Evolutionary conservation across 2,113 vertebrate species (phyloP).

Genomic region (Ursus arctos): DNA sequence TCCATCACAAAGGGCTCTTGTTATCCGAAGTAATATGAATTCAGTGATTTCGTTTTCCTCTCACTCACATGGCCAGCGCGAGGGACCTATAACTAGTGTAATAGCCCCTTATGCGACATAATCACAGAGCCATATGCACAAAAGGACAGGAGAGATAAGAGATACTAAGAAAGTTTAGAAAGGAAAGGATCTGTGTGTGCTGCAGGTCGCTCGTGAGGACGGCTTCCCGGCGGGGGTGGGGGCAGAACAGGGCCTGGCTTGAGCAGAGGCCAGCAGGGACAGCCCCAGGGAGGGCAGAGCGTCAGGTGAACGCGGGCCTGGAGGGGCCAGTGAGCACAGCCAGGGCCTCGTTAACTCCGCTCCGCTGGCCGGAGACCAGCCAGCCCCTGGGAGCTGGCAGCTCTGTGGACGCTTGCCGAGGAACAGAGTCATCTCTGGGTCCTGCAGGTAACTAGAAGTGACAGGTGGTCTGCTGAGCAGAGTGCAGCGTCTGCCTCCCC

Average conservation of each 20-base stretch:
- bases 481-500: too few relatives aligned
- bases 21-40: neutral
- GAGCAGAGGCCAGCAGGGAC: neutral
- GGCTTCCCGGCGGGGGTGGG: neutral
- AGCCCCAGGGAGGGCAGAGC: neutral
- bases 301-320: too few relatives aligned
- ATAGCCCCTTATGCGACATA: neutral
- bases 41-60: neutral
- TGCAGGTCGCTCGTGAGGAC: neutral
- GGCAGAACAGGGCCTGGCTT: neutral
- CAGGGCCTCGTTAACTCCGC: too few relatives aligned
- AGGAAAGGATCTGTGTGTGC: neutral
- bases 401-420: too few relatives aligned
- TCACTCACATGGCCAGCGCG: too few relatives aligned
- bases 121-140: neutral
- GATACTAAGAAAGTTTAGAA: neutral
- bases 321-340: too few relatives aligned
- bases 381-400: too few relatives aligned
- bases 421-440: too few relatives aligned
- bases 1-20: neutral
- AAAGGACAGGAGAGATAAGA: neutral
- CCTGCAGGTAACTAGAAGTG: too few relatives aligned
- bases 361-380: too few relatives aligned
- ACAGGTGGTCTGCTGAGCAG: too few relatives aligned
- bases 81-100: neutral